These are phyloP conservation scores for Patella ulyssiponensis DNA, from an alignment of 2,888 invertebrate species.

Conservation along the genomic window DNA sequence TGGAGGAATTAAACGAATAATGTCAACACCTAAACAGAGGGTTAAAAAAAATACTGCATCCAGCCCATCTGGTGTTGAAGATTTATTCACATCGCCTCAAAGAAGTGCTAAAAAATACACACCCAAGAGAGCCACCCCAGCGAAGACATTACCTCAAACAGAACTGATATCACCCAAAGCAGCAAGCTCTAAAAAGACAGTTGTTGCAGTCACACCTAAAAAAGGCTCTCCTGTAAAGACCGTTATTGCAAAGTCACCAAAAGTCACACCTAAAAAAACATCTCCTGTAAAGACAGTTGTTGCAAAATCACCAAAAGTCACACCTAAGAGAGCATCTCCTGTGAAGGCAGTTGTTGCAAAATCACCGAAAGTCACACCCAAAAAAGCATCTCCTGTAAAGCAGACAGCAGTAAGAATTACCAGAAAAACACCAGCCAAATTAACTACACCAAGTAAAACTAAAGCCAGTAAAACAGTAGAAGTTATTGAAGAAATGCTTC, in stretches of 20 bases:
- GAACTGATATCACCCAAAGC: conserved; percentile 37
- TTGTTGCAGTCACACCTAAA: conserved; percentile 20
- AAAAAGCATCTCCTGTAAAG: conserved; percentile 20
- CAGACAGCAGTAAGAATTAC: conserved; percentile 18
- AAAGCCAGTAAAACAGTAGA: not conserved
- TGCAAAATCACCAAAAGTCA: conserved; percentile 15
- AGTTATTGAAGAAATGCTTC: not conserved
- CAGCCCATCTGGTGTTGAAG: conserved; percentile 44
- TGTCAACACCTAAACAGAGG: conserved; percentile 42
- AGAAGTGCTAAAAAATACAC: conserved; percentile 17
- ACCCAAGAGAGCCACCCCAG: conserved; percentile 13
- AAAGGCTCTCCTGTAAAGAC: conserved; percentile 26
- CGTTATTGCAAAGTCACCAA: not conserved
- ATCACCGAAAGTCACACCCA: conserved; percentile 18
- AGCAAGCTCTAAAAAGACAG: conserved; percentile 30
- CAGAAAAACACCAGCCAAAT: conserved; percentile 18
- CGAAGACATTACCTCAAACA: conserved; percentile 23
- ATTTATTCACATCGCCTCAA: conserved; percentile 32
- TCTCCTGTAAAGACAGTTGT: conserved; percentile 18
- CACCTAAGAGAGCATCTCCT: conserved; percentile 18
- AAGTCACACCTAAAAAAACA: not conserved
- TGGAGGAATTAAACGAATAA: conserved; percentile 16
- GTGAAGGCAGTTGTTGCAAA: conserved; percentile 15
- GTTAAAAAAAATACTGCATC: conserved; percentile 23
- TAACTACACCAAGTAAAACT: not conserved